phyloP scores from a whole-genome alignment of 2,113 vertebrate species.

The Speoplatyrhinus poulsoni region DNA sequence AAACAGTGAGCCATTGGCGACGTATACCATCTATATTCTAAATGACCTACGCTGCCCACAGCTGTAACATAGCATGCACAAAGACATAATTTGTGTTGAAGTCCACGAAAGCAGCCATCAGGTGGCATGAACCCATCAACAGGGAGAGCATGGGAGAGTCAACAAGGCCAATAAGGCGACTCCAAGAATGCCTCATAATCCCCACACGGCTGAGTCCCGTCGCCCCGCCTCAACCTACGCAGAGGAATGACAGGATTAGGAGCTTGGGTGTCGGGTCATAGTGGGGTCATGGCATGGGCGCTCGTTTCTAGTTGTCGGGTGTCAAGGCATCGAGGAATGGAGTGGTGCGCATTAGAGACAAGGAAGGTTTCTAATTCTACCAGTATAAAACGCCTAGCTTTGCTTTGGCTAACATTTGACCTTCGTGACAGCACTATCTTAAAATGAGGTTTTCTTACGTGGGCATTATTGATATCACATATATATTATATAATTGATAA shows the following conservation, averaged over 20 bases:
- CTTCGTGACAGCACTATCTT: slow-evolving; percentile 1
- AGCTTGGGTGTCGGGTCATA: slow-evolving; percentile 50
- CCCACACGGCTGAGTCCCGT: slow-evolving; percentile 38
- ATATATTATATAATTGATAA: background rate
- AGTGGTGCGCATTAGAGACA: slow-evolving; percentile 17
- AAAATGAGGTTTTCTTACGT: background rate
- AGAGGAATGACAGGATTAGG: slow-evolving; percentile 40
- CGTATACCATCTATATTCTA: too few species aligned
- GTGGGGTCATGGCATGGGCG: slow-evolving; percentile 43
- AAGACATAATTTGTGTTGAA: slow-evolving; percentile 3
- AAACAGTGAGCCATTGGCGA: too few species aligned
- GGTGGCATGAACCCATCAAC: slow-evolving; percentile 19
- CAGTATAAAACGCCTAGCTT: slow-evolving; percentile 6
- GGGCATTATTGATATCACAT: slow-evolving; percentile 18
- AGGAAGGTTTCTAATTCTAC: slow-evolving; percentile 17
- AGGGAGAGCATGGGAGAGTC: slow-evolving; percentile 5
- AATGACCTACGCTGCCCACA: background rate
- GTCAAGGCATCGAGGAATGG: slow-evolving; percentile 52
- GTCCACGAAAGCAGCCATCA: slow-evolving; percentile 2
- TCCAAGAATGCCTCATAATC: slow-evolving; percentile 46
- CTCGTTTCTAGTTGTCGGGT: slow-evolving; percentile 50
- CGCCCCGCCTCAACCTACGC: slow-evolving; percentile 16
- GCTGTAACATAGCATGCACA: background rate
- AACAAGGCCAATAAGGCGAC: slow-evolving; percentile 35
- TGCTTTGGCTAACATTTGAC: too few species aligned